These are phyloP conservation scores for Pheosia gnoma DNA, from an alignment of 2,888 invertebrate genomes.

Conservation along the genomic window DNA sequence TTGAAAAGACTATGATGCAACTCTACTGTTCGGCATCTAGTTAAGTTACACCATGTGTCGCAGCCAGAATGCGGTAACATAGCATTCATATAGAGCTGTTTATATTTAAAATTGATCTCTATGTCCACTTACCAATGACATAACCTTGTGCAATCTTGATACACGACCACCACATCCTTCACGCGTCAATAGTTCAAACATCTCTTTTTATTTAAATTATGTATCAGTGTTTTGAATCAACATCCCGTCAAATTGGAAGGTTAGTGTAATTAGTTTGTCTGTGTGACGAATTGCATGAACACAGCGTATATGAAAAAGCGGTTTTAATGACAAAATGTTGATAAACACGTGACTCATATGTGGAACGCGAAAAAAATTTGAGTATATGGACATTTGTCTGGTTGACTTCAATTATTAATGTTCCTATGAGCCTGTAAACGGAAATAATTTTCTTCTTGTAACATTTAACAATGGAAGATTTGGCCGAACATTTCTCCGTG, in stretches of 20 bases:
- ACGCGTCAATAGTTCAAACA: conserved; percentile 6
- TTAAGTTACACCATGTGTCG: not conserved
- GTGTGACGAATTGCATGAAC: not conserved
- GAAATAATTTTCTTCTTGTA: no score
- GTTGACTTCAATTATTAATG: no score
- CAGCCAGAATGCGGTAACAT: not conserved
- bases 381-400: no score
- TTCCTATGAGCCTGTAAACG: no score
- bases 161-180: conserved; percentile 3
- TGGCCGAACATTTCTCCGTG: no score
- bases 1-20: no score
- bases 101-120: not conserved
- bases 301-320: not conserved
- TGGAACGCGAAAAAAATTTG: not conserved
- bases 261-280: conserved; percentile 2
- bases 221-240: conserved; percentile 3
- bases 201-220: conserved; percentile 5
- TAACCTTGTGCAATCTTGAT: conserved; percentile 1
- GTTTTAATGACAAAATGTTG: not conserved
- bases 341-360: not conserved
- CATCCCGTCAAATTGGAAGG: conserved; percentile 4
- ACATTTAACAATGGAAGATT: no score
- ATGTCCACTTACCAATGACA: conserved; percentile 1
- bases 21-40: no score
- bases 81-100: not conserved